phyloP scores from a whole-genome alignment of 2,113 vertebrate genomes.

The Ciconia stormi region DNA sequence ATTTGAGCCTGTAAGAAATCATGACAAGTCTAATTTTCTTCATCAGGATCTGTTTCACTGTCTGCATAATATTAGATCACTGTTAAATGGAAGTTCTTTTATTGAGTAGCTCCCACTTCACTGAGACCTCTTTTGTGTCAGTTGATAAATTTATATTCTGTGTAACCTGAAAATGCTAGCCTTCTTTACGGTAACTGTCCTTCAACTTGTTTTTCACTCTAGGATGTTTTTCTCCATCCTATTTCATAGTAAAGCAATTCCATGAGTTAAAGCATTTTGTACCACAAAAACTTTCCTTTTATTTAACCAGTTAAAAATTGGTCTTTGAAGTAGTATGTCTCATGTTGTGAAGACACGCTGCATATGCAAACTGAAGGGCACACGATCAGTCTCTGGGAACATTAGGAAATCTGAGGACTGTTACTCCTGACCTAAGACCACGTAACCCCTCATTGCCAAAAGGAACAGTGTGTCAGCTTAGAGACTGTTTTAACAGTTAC shows the following conservation, averaged over 20 bases:
- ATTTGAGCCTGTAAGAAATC: background rate
- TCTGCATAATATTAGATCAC: background rate
- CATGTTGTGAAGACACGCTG: rapidly evolving
- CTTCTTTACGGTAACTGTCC: background rate
- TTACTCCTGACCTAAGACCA: background rate
- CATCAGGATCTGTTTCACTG: background rate
- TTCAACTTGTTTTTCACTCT: background rate
- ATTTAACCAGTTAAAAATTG: background rate
- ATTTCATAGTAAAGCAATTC: background rate
- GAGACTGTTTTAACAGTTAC: background rate
- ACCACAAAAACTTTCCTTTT: background rate
- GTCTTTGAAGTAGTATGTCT: background rate
- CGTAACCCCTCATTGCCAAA: background rate
- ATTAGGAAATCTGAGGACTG: background rate
- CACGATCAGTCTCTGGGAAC: background rate
- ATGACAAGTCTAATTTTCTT: background rate
- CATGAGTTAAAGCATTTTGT: background rate
- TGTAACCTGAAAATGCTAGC: background rate
- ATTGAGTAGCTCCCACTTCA: background rate
- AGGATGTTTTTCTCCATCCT: background rate
- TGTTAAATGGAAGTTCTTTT: background rate
- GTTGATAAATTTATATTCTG: background rate
- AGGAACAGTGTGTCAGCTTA: background rate
- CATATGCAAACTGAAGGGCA: background rate
- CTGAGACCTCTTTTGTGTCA: background rate